phyloP scores from a whole-genome alignment of 2,113 vertebrate genomes.

The Mola mola region DNA sequence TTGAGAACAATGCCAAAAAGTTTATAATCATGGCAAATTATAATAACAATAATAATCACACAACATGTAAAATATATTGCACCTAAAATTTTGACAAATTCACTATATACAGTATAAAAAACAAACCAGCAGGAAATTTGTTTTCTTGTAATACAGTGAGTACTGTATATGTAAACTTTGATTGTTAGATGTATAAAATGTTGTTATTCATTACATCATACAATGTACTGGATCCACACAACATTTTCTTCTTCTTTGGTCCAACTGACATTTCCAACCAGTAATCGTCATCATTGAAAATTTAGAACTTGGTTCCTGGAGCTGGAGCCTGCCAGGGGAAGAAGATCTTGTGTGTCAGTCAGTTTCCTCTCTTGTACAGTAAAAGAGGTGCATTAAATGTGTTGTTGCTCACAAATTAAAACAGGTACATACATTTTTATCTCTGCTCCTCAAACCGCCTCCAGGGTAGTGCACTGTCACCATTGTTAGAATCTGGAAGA shows the following conservation, averaged over 20 bases:
- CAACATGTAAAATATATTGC: conserved; percentile 38
- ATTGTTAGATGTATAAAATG: conserved; percentile 15
- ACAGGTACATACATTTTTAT: conserved; percentile 49
- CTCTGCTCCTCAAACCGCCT: conserved; percentile 55
- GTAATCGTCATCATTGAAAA: neutral
- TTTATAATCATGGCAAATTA: conserved; percentile 5
- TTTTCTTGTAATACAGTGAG: conserved; percentile 25
- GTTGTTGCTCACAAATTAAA: too few relatives aligned
- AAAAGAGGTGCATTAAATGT: neutral
- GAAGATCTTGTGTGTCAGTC: neutral
- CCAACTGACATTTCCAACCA: neutral
- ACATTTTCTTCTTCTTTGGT: conserved; percentile 8
- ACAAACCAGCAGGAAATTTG: neutral
- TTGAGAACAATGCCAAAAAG: too few relatives aligned
- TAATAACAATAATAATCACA: conserved; percentile 33
- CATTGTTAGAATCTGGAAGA: conserved; percentile 62
- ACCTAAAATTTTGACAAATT: conserved; percentile 43
- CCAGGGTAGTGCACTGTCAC: conserved; percentile 48
- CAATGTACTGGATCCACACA: conserved; percentile 11
- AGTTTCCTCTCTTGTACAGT: neutral
- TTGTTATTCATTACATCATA: neutral
- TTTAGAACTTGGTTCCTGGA: conserved; percentile 72
- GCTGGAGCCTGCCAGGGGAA: conserved; percentile 48
- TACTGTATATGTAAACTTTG: conserved; percentile 12
- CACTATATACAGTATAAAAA: conserved; percentile 21